phyloP scores from a whole-genome alignment of 2,113 vertebrate species.

The Dascyllus trimaculatus region DNA sequence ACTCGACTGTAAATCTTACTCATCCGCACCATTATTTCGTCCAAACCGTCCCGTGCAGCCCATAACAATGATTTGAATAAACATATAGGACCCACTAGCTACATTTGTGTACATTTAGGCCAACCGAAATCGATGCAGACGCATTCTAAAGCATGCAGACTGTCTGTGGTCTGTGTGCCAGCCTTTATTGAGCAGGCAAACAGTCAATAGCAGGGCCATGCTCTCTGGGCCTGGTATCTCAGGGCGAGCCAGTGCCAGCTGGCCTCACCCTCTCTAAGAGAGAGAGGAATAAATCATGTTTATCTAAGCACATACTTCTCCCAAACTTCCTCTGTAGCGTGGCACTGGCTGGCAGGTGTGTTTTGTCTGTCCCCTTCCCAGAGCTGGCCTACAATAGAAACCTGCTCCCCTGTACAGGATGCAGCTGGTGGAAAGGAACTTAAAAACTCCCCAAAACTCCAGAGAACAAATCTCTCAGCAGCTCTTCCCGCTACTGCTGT shows the following conservation, averaged over 20 bases:
- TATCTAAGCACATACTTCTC: constrained; percentile 90
- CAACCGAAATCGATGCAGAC: constrained; percentile 57
- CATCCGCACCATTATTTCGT: constrained; percentile 16
- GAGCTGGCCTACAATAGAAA: constrained; percentile 90
- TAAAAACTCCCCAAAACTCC: constrained; percentile 60
- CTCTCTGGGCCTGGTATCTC: constrained; percentile 67
- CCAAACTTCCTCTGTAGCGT: constrained; percentile 90
- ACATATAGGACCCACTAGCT: constrained; percentile 33
- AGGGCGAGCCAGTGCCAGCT: constrained; percentile 87
- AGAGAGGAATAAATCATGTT: constrained; percentile 89
- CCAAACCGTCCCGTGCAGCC: constrained; percentile 46
- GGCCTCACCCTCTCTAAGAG: constrained; percentile 77
- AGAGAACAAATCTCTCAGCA: constrained; percentile 58
- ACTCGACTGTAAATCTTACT: constrained; percentile 41
- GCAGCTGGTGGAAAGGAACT: constrained; percentile 90
- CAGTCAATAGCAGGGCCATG: constrained; percentile 44
- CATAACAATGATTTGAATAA: constrained; percentile 48
- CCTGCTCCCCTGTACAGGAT: constrained; percentile 90
- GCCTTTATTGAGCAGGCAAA: constrained; percentile 45
- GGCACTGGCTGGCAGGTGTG: constrained; percentile 93
- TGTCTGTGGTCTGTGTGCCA: constrained; percentile 52
- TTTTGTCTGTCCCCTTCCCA: constrained; percentile 91
- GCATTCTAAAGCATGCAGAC: constrained; percentile 24
- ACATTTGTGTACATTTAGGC: constrained; percentile 44
- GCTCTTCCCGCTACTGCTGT: constrained; percentile 58